Evolutionary conservation across 2,113 vertebrate species (phyloP).

Genomic region (Solenodon paradoxus): DNA sequence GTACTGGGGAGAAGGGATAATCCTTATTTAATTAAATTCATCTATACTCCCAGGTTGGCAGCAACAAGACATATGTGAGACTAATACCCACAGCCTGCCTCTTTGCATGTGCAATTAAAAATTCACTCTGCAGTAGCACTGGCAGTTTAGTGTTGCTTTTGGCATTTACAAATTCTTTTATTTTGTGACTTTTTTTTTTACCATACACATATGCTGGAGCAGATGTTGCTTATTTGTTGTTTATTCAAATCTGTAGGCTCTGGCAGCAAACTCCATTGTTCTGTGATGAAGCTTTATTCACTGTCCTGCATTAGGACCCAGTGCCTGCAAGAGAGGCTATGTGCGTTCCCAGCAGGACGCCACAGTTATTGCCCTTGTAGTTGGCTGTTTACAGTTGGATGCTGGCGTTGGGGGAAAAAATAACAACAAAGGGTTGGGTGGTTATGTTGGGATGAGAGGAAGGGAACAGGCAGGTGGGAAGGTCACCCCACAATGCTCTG

Average conservation of each 20-base stretch:
- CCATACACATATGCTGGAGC: conserved; percentile 91
- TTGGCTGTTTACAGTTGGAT: conserved; percentile 80
- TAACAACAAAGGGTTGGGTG: conserved; percentile 74
- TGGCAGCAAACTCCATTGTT: conserved; percentile 90
- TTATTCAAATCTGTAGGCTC: conserved; percentile 90
- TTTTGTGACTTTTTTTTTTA: conserved; percentile 89
- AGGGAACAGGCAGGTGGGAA: background rate
- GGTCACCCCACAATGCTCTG: conserved; percentile 56
- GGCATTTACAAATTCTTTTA: conserved; percentile 93
- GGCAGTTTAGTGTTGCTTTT: conserved; percentile 92
- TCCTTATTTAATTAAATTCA: conserved; percentile 93
- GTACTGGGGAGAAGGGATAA: conserved; percentile 90
- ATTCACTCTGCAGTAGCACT: conserved; percentile 89
- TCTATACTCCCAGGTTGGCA: conserved; percentile 92
- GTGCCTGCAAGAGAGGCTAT: conserved; percentile 80
- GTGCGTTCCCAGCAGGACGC: conserved; percentile 80
- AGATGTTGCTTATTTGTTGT: conserved; percentile 93
- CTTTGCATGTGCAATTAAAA: conserved; percentile 91
- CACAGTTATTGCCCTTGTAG: conserved; percentile 81
- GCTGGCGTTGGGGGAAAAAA: conserved; percentile 58
- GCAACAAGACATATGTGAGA: conserved; percentile 90
- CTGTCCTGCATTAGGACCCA: conserved; percentile 85
- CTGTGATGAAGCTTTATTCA: conserved; percentile 88
- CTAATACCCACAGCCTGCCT: conserved; percentile 90
- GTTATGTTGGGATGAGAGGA: background rate